These are phyloP conservation scores for Heloderma charlesbogerti DNA, from an alignment of 2,113 vertebrate species.

Conservation along the genomic window DNA sequence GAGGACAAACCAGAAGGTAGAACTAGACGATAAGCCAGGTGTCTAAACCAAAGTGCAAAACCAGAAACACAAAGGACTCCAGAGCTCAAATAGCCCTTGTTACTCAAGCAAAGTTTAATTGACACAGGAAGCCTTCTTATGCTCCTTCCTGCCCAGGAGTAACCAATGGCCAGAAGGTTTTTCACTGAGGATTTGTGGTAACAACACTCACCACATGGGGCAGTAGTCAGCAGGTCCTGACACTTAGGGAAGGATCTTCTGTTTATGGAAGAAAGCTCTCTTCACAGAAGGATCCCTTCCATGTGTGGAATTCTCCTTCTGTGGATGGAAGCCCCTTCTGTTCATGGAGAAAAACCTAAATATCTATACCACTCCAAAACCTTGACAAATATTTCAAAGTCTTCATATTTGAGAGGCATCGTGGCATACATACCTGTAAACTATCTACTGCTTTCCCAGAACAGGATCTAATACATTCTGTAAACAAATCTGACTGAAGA, in stretches of 20 bases:
- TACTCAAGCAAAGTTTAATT: not conserved
- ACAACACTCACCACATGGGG: not conserved
- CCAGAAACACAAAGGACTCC: not conserved
- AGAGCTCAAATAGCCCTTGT: not conserved
- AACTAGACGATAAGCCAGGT: not conserved
- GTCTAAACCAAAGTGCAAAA: not conserved
- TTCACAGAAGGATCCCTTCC: too few species aligned
- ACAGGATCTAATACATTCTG: not conserved
- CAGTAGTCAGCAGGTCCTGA: too few species aligned
- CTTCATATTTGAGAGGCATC: not conserved
- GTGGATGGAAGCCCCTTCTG: not conserved
- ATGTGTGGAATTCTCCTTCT: too few species aligned
- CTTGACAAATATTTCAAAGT: not conserved
- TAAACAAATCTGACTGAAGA: not conserved
- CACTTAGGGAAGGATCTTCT: too few species aligned
- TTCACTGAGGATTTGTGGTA: not conserved
- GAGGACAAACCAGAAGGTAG: not conserved
- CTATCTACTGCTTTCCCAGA: not conserved
- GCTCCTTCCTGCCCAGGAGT: not conserved
- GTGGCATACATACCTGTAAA: not conserved
- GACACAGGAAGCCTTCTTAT: not conserved
- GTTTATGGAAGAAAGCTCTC: too few species aligned
- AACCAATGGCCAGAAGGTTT: not conserved
- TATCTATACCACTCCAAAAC: not conserved
- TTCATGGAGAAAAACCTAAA: not conserved